Evolutionary conservation across 2,888 invertebrate species (phyloP).

Genomic region (Endotricha flammealis): DNA sequence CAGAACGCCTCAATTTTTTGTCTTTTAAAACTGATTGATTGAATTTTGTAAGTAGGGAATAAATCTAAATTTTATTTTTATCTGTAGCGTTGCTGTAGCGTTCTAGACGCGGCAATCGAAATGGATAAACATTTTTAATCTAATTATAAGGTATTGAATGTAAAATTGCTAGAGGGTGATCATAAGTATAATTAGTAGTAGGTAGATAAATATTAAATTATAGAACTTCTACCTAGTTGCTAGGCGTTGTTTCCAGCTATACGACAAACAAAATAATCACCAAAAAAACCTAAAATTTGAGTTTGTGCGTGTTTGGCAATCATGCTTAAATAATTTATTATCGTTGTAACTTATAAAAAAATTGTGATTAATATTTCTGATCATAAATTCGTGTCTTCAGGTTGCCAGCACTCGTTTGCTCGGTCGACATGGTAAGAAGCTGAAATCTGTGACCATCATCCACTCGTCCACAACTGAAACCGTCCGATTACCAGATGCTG

Average conservation of each 20-base stretch:
- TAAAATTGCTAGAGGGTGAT: constrained; percentile 2
- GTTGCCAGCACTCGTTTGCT: constrained; percentile 88
- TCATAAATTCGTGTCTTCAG: no score
- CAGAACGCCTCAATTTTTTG: no score
- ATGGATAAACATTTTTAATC: constrained; percentile 35
- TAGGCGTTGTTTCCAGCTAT: no score
- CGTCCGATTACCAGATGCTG: constrained; percentile 87
- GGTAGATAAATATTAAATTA: no score
- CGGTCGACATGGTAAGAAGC: constrained; percentile 88
- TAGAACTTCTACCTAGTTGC: no score
- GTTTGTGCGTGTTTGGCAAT: no score
- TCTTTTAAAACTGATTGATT: no score
- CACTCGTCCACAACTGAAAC: constrained; percentile 94
- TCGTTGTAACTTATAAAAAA: constrained; percentile 5
- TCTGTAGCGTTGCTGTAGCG: constrained; percentile 54
- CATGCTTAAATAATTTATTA: no score
- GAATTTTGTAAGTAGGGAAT: no score
- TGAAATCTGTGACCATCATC: constrained; percentile 92
- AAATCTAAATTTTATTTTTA: constrained; percentile 22
- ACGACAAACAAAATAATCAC: no score
- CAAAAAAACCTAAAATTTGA: no score
- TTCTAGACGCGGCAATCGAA: constrained; percentile 44
- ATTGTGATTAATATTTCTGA: no score
- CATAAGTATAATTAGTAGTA: neutral
- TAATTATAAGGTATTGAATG: constrained; percentile 31